Base-by-base conservation (phyloP, 2,113 vertebrate species). In the Mellivora capensis region DNA sequence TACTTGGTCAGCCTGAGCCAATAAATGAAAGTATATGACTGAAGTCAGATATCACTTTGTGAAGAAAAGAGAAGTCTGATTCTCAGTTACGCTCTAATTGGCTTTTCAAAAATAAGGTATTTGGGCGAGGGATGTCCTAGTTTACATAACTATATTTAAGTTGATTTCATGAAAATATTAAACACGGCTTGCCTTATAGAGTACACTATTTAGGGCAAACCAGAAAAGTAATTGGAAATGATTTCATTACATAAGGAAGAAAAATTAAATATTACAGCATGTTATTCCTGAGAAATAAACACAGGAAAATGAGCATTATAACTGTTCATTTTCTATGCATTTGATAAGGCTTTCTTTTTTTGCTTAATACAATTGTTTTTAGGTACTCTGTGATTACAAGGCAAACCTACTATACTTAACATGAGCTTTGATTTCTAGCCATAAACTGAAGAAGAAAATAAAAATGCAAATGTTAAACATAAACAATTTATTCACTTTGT, bases 401-500 rank as follows among this genome's bases (percentile, higher is more conserved):
- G 5, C 61, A 96, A 94, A 84, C 42, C 80, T 96, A 54, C 47
- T 96, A 80, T 34, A 98, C 42, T 80, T 98, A 87, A 95, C 39
- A 89, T 61, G 18, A 74, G 5, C 61, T 74, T 94, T 97, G 81
- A 67, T 49, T 94, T 89, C 96, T 7, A 87, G 72, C 12, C 57
- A 34, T 85, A 96, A 91, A 84, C 7, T 81, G 52, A 96, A 91
- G 54, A 8, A 76, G 47, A 64, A 98, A 85, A 13, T 83, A 83
- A 57, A 98, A 98, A 97, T 72, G 25, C 25, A 97, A 93, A 94
- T 49, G 89, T 62, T 20, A 97, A 94, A 84, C 34, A 95, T 71
- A 77, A 97, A 84, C 29, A 96, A 97, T 98, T 98, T 97, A 97
- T 96, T 98, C 81, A 96, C 44, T 12, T 44, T 97, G 88, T 62